Base-by-base conservation (phyloP, 2,888 invertebrate genomes). In the Idaea biselata region DNA sequence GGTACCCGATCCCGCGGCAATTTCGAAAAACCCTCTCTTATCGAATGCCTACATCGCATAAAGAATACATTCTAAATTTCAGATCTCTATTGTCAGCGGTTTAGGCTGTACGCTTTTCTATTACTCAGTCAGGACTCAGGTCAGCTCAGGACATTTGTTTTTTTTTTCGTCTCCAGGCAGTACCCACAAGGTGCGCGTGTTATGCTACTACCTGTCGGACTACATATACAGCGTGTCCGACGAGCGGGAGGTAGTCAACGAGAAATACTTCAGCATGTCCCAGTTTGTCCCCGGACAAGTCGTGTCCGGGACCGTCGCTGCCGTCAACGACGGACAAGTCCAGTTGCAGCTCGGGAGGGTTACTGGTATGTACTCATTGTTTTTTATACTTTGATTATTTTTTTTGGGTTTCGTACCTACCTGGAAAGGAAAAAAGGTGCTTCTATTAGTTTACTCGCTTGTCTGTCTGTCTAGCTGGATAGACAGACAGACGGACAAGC, bases 211-310 rank as follows among this genome's bases (percentile, higher is more conserved):
- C 81, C 83, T 93, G 31, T 90, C 95, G 58, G 95, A 96, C 76
- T 93, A 93, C 67, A 76, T 94, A 33, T 96, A 95, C 82, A 91
- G 95, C 8, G 95, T 96, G 74, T 93, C 95, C 1, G 95, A 95
- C 83, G 93, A 95, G 79, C 82, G 91, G 1, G 74, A 83, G 0
- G 67, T 95, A 3, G 74, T 96, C 1, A 81, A 88, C 32, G 94
- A 95, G 78, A 92, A 91, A 69, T 86, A 93, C 77, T 95, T 95
- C 78, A 85, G 85, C 1, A 66, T 90, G 44, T 73, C 81, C 0
- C 94, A 94, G 75, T 76, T 95, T 0, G 75, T 79, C 16, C 71
- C 93, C 0, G 96, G 95, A 0, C 91, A 95, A 58, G 68, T 91
- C 16, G 93, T 96, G 0, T 80, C 87, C 1, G 95, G 93, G 0